Evolutionary conservation across 2,888 invertebrate species (phyloP).

Genomic region (Hydriomena furcata): DNA sequence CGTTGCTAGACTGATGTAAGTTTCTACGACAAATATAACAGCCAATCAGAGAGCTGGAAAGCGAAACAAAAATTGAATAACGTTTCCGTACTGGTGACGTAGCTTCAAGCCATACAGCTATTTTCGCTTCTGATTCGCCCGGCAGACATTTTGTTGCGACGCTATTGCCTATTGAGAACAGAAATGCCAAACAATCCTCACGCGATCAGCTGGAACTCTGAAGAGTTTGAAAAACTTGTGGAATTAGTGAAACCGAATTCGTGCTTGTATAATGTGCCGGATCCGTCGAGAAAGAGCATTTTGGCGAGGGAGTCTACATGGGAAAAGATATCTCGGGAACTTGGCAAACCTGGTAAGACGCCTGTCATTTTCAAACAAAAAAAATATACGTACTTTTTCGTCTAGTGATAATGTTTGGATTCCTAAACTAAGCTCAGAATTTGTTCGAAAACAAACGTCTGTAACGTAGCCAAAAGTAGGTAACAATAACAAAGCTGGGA

Average conservation of each 20-base stretch:
- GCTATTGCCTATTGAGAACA: constrained; percentile 40
- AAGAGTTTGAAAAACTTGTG: constrained; percentile 69
- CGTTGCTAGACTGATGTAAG: constrained; percentile 7
- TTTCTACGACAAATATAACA: constrained; percentile 13
- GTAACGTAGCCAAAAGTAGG: too few species aligned
- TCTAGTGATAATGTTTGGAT: neutral
- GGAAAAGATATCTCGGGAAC: constrained; percentile 68
- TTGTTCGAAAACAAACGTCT: too few species aligned
- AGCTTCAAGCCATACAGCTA: constrained; percentile 71
- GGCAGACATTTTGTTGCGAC: constrained; percentile 75
- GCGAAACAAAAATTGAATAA: constrained; percentile 42
- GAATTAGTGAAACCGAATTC: constrained; percentile 70
- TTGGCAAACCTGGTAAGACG: constrained; percentile 70
- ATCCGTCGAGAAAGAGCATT: constrained; percentile 72
- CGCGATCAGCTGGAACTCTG: constrained; percentile 68
- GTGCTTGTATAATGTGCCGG: constrained; percentile 64
- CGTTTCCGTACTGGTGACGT: constrained; percentile 59
- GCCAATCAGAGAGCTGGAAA: constrained; percentile 54
- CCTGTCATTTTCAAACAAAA: neutral
- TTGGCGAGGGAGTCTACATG: constrained; percentile 70
- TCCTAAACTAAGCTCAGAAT: too few species aligned
- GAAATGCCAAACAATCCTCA: constrained; percentile 68
- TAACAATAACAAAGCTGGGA: too few species aligned
- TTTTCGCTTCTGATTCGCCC: constrained; percentile 71
- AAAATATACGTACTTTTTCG: too few species aligned